Percentiles rank a stretch among this genome's conserved stretches.
These are phyloP conservation scores for Tipula confusa DNA, from an alignment of 2,888 invertebrate species.

Conservation along the genomic window DNA sequence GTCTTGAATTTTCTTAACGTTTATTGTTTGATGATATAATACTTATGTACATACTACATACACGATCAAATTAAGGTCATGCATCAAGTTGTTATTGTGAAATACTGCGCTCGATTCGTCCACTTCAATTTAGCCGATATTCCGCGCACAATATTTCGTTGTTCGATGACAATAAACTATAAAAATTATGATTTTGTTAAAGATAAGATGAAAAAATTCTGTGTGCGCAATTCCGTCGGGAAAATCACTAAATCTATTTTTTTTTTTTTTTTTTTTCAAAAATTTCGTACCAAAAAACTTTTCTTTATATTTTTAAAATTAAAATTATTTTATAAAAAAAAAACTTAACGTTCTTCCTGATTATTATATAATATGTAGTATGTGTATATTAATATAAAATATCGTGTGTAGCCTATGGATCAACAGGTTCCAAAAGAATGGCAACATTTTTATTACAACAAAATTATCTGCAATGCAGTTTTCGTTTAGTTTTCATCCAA, in stretches of 20 bases:
- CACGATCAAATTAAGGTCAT: not conserved
- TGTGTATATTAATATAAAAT: not conserved
- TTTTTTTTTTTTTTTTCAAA: too few species aligned
- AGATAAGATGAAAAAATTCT: not conserved
- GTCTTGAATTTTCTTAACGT: not conserved
- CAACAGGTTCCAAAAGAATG: not conserved
- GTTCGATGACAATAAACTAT: not conserved
- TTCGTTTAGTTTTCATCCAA: conserved; percentile 3
- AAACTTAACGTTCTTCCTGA: not conserved
- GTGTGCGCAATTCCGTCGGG: too few species aligned
- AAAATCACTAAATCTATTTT: too few species aligned
- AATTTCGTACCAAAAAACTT: too few species aligned
- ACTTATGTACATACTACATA: not conserved
- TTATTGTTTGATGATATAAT: not conserved
- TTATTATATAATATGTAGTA: not conserved
- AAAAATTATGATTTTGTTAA: not conserved
- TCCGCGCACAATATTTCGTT: not conserved
- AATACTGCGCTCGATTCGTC: too few species aligned
- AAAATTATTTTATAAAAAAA: too few species aligned
- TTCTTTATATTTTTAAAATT: not conserved
- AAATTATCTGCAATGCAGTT: not conserved
- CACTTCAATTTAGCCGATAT: not conserved
- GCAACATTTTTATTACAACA: not conserved
- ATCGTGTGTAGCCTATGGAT: not conserved
- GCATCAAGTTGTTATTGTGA: too few species aligned